Conservation (phyloP, 2,797 vertebrate species). For the Apodemus agrarius region DNA sequence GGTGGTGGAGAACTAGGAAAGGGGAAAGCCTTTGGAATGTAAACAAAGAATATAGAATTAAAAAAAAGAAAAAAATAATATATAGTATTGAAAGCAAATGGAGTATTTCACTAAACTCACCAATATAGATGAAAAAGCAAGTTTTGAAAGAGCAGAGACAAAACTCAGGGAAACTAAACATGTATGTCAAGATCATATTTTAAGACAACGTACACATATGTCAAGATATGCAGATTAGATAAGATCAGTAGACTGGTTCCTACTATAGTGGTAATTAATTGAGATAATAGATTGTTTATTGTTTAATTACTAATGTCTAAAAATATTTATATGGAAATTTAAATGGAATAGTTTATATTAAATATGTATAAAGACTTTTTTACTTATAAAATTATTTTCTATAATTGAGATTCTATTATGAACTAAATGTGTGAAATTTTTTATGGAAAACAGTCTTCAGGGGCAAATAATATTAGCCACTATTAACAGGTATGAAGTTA, state of each 20-base stretch:
- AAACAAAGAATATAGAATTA: too few relatives aligned
- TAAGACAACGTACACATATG: background rate
- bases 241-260: background rate
- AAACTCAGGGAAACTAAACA: background rate
- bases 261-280: background rate
- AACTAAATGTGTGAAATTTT: constrained; percentile 11
- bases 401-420: constrained; percentile 25
- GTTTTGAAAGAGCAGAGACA: background rate
- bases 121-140: background rate
- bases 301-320: constrained; percentile 15
- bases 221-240: background rate
- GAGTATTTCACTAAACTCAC: background rate
- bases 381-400: constrained; percentile 47
- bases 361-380: background rate
- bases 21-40: too few relatives aligned
- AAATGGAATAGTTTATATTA: constrained; percentile 24
- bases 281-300: background rate
- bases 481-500: background rate
- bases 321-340: background rate
- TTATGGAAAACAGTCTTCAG: background rate
- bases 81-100: background rate
- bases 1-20: too few relatives aligned
- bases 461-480: background rate
- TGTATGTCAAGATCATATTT: constrained; percentile 8
- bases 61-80: too few relatives aligned